Conservation (phyloP, 2,888 invertebrate species). For the Spilarctia lutea region DNA sequence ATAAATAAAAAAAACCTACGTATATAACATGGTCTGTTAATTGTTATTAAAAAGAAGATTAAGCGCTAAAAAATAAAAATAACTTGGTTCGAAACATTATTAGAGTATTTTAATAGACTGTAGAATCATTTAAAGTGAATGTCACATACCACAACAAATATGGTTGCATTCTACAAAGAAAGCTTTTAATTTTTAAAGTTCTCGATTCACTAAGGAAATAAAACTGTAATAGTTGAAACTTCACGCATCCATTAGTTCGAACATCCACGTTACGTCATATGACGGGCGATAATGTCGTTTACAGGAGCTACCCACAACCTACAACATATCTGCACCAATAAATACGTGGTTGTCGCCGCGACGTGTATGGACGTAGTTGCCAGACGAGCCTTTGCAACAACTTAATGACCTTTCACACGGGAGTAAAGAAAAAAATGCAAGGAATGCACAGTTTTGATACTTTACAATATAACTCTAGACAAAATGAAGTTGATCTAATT, state of each 20-base stretch:
- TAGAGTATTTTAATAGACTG: neutral
- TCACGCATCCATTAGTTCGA: constrained; percentile 51
- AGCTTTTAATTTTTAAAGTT: neutral
- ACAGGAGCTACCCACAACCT: constrained; percentile 62
- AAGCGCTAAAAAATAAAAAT: no score
- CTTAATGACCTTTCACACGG: constrained; percentile 15
- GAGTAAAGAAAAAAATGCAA: neutral
- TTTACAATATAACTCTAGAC: no score
- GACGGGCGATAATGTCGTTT: constrained; percentile 67
- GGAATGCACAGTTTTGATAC: no score
- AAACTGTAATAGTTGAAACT: neutral
- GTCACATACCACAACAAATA: neutral
- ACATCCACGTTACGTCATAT: constrained; percentile 23
- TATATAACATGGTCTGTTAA: neutral
- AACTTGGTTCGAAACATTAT: no score
- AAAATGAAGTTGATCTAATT: neutral
- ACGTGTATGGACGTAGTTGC: constrained; percentile 17
- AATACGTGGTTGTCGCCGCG: constrained; percentile 73
- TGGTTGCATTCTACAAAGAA: neutral
- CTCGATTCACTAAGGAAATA: neutral
- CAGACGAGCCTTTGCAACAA: constrained; percentile 4
- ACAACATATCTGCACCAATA: constrained; percentile 49
- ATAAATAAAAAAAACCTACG: no score
- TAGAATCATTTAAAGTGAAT: neutral
- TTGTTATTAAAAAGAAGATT: neutral